phyloP scores from a whole-genome alignment of 2,797 vertebrate genomes.

The Falco columbarius region DNA sequence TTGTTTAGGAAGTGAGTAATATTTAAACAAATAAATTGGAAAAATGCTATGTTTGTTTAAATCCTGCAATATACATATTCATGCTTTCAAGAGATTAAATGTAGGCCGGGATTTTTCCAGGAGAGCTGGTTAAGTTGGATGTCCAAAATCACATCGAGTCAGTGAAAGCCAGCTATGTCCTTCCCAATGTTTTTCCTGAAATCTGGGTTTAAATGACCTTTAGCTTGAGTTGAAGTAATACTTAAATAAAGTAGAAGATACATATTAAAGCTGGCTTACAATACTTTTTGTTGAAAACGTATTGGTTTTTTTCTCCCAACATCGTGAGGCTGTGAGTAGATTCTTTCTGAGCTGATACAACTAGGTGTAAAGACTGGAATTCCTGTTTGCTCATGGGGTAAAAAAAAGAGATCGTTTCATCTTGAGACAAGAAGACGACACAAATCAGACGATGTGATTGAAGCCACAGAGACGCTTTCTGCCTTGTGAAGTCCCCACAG shows the following conservation, averaged over 20 bases:
- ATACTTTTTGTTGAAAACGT: not conserved
- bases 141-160: not conserved
- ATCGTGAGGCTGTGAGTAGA: not conserved
- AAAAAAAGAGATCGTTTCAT: not conserved
- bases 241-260: not conserved
- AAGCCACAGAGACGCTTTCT: not conserved
- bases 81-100: not conserved
- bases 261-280: not conserved
- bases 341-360: not conserved
- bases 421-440: not conserved
- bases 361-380: not conserved
- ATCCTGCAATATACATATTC: not conserved
- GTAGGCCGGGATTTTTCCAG: not conserved
- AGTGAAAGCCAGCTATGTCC: not conserved
- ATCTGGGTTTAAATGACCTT: not conserved
- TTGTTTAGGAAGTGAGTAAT: not conserved
- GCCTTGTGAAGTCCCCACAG: not conserved
- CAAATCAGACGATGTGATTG: not conserved
- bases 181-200: not conserved
- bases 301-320: not conserved
- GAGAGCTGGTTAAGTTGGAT: not conserved
- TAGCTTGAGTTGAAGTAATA: not conserved
- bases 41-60: constrained; percentile 1
- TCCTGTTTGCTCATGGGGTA: not conserved
- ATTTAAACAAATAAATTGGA: not conserved